Evolutionary conservation across 2,888 invertebrate genomes (phyloP), one percentile per base, ranked within the genome.

Genomic region (Brachyptera putata): DNA sequence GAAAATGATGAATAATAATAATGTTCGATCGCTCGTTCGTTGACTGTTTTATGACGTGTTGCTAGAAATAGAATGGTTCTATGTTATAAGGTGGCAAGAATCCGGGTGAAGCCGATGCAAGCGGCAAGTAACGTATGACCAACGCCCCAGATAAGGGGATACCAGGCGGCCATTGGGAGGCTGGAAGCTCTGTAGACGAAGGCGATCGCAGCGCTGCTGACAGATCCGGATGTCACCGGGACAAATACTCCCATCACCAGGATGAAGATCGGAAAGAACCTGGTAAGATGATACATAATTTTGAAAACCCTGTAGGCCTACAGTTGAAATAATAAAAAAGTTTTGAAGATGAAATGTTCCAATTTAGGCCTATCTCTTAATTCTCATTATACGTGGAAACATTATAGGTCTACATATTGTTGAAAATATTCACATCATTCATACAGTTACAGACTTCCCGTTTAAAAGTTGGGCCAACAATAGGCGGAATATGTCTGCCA

Each of bases 61-160:
- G 30, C 30, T 30, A 7, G 30, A 5, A n/a, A n/a, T n/a, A n/a
- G 30, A 11, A 30, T 30, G 30, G 11, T 30, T 39, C 7, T 66
- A 60, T 67, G 67, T 84, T 86, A 94, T 71, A 95, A 82, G 60
- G 95, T 95, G 57, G 95, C 95, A 70, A 96, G 80, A 68, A 96
- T 92, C 73, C 95, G 83, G 63, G 94, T 93, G 73, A 94, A 95
- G 61, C 95, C 95, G 70, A 96, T 85, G 68, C 92, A 89, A 66
- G 91, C 91, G 53, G 92, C 89, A 48, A 93, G 78, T 64, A 92
- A 80, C 58, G 96, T 96, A 77, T 95, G 95, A 65, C 95, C 95
- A 57, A 94, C 86, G 60, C 96, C 96, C 92, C 95, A 96, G 67
- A 95, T 82, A 77, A 95, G 84, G 57, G 95, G 95, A 75, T 95